Evolutionary conservation across 2,888 invertebrate species (phyloP), one percentile per base, ranked within the genome.

Genomic region (Apotomis turbidana): DNA sequence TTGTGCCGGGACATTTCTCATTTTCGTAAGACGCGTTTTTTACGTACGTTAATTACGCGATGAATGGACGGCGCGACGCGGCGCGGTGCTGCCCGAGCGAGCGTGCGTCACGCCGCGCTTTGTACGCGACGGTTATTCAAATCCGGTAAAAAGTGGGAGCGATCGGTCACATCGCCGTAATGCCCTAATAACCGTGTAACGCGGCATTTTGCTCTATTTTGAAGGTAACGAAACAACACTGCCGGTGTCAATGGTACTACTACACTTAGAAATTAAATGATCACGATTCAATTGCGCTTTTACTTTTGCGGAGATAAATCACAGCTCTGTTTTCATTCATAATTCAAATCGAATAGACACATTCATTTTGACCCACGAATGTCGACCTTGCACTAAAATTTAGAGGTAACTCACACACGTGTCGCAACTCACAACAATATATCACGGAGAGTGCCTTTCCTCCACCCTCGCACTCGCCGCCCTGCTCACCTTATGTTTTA

Each of bases 31-130:
- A 83, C 78, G 76, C 80, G 81, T 88, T 92, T 92, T 92, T 92
- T 92, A 83, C 83, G 87, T 83, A 87, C 89, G 85, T 90, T 90
- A 91, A 93, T 92, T 92, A 91, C 83, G 86, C 79, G 80, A 85
- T 91, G 92, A 93, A 93, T 91, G 87, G 88, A 46, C 73, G 58
- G 54, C 66, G 70, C 66, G 46, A 55, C 66, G 66, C n/a, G 55
- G 55, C 55, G 66, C 66, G 54, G 66, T 54, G 73, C 79, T 75
- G 76, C 76, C 78, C 76, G 74, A 81, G 73, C 79, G 89, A 86
- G 89, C 90, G 90, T 90, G 89, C 87, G 83, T 88, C 90, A 89
- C 88, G 90, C 71, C 76, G 74, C 75, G 74, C 76, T 76, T 76
- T 69, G 75, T 74, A 71, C 52, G 75, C 74, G 68, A 86, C 67